Conservation (phyloP, 23 tunicate species). For the Aplidium turbinatum region DNA sequence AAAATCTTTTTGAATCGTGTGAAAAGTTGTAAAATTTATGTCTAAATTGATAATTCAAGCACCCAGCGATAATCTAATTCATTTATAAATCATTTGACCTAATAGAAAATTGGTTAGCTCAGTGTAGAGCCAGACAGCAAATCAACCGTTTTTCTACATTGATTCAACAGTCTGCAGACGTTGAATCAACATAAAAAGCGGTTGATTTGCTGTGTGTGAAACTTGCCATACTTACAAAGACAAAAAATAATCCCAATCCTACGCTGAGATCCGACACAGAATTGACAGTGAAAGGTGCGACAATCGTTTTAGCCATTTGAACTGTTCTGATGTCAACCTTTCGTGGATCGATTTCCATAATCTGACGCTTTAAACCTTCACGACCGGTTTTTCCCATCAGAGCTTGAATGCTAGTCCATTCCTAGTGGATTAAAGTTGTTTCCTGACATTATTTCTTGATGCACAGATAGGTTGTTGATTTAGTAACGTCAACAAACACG, state of each 20-base stretch:
- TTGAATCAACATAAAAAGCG: too few species aligned
- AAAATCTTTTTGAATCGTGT: too few species aligned
- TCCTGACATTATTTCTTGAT: neutral
- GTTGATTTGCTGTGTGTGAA: neutral
- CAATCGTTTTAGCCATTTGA: constrained; percentile 36
- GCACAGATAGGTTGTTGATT: neutral
- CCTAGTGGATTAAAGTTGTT: constrained; percentile 15
- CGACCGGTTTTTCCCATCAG: constrained; percentile 72
- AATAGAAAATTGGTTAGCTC: too few species aligned
- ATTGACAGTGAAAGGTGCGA: constrained; percentile 44
- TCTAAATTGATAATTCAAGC: too few species aligned
- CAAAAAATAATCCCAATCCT: constrained; percentile 71
- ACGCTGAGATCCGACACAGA: constrained; percentile 53
- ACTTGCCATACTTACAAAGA: constrained; percentile 50
- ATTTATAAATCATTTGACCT: too few species aligned
- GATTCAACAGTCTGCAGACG: too few species aligned
- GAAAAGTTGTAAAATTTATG: too few species aligned
- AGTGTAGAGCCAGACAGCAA: too few species aligned
- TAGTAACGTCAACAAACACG: neutral
- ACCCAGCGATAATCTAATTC: too few species aligned
- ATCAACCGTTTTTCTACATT: too few species aligned
- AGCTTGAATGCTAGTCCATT: constrained; percentile 63
- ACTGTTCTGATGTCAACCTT: constrained; percentile 39
- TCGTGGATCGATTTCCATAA: constrained; percentile 52
- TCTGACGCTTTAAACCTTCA: constrained; percentile 49